Evolutionary conservation across 2,888 invertebrate species (phyloP).

Genomic region (Pseudococcus longispinus): DNA sequence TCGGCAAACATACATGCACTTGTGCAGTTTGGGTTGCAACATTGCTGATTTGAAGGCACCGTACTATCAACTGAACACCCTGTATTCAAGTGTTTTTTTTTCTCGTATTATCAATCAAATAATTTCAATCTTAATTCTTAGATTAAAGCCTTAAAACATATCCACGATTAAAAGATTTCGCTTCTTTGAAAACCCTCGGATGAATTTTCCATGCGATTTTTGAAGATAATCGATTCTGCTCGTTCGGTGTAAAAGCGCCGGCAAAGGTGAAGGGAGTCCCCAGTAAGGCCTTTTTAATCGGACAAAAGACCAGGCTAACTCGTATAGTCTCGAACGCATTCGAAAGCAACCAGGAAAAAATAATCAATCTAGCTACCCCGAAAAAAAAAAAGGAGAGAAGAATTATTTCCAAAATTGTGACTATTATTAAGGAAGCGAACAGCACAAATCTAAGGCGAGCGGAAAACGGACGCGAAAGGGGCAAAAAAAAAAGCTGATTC

Average conservation of each 20-base stretch:
- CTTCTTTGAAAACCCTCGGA: no score
- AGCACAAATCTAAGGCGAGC: not conserved
- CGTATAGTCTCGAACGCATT: not conserved
- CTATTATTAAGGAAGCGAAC: constrained; percentile 29
- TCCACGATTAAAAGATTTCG: no score
- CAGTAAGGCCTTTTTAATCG: not conserved
- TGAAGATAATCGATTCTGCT: no score
- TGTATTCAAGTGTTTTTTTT: no score
- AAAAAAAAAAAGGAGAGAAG: constrained; percentile 2
- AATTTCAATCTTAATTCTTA: no score
- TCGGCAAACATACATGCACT: no score
- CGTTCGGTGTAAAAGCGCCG: not conserved
- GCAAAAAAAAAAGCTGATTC: constrained; percentile 25
- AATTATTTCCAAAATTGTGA: constrained; percentile 34
- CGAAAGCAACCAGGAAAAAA: constrained; percentile 35
- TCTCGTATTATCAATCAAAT: no score
- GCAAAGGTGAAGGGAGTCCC: not conserved
- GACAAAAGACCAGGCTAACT: not conserved
- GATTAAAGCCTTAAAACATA: no score
- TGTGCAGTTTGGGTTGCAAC: no score
- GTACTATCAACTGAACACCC: no score
- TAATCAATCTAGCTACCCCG: not conserved
- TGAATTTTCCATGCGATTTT: no score
- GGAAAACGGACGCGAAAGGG: not conserved
- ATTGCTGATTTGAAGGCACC: no score